Evolutionary conservation across 2,888 invertebrate genomes (phyloP), one percentile per base, ranked within the genome.

Genomic region (Hartigia nigra): DNA sequence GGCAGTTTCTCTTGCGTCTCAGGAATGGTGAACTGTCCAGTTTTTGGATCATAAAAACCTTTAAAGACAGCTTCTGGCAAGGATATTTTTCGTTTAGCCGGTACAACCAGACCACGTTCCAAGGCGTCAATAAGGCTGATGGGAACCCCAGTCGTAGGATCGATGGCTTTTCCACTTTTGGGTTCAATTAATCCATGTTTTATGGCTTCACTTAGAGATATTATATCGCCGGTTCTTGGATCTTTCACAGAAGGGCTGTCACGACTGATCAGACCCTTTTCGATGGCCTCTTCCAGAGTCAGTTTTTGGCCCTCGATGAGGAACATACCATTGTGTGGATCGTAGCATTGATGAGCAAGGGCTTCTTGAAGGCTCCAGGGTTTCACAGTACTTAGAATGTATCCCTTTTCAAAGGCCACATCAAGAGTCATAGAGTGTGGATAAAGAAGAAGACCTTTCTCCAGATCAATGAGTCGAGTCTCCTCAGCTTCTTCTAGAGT

Each of bases 41-140:
- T 95, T 86, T 95, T 94, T 0, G 96, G 95, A 92, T 98, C 97
- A 88, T 97, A 98, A 82, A 96, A 94, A n/a, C 97, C 97, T 92
- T 96, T 96, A 87, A 96, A 96, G n/a, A 98, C 95, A 2, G 98
- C 98, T 92, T 97, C 97, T 0, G 97, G 96, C 37, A 98, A 93
- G 81, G 96, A 96, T 82, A 97, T 95, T 90, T 96, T 96, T 77
- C 95, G 95, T 90, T 97, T 96, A 70, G 96, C 95, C 12, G 97
- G 96, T 11, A 97, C 94, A 76, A 97, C 94, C 39, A 97, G 92
- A 36, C 97, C 97, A 77, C 96, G 94, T 85, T 97, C 96, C 39
- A 97, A 94, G 3, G 98, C 98, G 89, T 98, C 97, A 70, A 95
- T 95, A 12, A 98, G 93, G 39, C 96, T 95, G 81, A 98, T 93